Evolutionary conservation across 2,113 vertebrate genomes (phyloP).

Genomic region (Myiagra hebetior): DNA sequence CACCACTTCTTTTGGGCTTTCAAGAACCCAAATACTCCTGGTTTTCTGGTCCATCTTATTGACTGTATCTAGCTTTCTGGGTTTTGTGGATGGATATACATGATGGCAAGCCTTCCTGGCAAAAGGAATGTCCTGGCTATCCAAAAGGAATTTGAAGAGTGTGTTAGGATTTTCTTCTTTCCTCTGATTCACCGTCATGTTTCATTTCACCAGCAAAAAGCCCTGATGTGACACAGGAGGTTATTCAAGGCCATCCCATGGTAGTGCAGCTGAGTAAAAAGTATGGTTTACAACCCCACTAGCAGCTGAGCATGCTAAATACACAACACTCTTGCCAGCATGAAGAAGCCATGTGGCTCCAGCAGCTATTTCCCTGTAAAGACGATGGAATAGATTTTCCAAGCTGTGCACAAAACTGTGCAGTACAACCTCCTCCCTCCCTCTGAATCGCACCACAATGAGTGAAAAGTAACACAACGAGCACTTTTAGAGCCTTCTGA

Average conservation of each 20-base stretch:
- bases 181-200: background rate
- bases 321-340: slow-evolving; percentile 5
- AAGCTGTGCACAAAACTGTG: background rate
- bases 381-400: background rate
- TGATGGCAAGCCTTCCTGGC: background rate
- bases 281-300: background rate
- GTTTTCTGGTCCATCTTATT: background rate
- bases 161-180: background rate
- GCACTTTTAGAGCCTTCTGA: background rate
- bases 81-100: background rate
- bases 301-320: slow-evolving; percentile 34
- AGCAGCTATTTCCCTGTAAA: background rate
- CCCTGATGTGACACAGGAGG: slow-evolving; percentile 25
- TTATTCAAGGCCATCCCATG: slow-evolving; percentile 41
- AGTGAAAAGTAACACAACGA: background rate
- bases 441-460: background rate
- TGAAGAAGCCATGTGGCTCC: slow-evolving; percentile 7
- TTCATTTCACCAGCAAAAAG: slow-evolving; percentile 30
- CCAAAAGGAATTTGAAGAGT: background rate
- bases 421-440: background rate
- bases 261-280: slow-evolving; percentile 9
- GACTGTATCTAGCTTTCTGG: background rate
- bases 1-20: background rate
- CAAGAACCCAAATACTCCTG: background rate
- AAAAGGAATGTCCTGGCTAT: background rate